Conservation (phyloP, 2,888 invertebrate genomes). For the Dasysyrphus albostriatus region DNA sequence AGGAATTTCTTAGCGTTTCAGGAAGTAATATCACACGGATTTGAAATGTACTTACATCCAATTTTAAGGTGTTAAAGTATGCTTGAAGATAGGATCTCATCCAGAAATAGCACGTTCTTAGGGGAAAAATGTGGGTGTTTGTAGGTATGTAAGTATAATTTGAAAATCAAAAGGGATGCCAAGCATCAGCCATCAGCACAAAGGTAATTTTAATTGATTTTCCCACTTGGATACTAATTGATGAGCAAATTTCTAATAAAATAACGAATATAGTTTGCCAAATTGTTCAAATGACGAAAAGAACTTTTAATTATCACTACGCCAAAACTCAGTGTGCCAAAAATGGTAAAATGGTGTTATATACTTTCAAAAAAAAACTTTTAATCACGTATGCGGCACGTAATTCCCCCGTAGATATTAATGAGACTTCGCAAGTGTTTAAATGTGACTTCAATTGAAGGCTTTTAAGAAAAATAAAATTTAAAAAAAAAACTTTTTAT, state of each 20-base stretch:
- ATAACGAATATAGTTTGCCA: slow-evolving; percentile 27
- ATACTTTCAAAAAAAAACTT: slow-evolving; percentile 8
- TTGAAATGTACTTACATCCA: slow-evolving; percentile 39
- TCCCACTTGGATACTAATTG: slow-evolving; percentile 40
- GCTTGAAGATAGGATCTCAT: background rate
- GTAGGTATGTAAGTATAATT: background rate
- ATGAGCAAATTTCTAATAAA: slow-evolving; percentile 48
- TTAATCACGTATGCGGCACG: slow-evolving; percentile 36
- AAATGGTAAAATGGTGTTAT: background rate
- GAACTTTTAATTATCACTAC: slow-evolving; percentile 42
- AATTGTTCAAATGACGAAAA: slow-evolving; percentile 10
- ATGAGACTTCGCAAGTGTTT: slow-evolving; percentile 2
- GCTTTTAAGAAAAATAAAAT: background rate
- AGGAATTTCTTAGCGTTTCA: slow-evolving; percentile 20
- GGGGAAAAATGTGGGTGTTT: background rate
- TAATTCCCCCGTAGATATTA: slow-evolving; percentile 17
- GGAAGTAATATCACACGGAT: slow-evolving; percentile 31
- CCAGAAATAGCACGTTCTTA: background rate
- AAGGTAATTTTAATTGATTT: slow-evolving; percentile 63
- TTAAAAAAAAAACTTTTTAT: background rate
- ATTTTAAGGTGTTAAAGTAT: slow-evolving; percentile 26
- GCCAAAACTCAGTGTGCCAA: background rate
- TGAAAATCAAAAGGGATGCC: slow-evolving; percentile 17
- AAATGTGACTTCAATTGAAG: background rate
- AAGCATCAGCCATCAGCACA: background rate